These are phyloP conservation scores for Cinclus cinclus DNA, from an alignment of 2,113 vertebrate species.

Conservation along the genomic window DNA sequence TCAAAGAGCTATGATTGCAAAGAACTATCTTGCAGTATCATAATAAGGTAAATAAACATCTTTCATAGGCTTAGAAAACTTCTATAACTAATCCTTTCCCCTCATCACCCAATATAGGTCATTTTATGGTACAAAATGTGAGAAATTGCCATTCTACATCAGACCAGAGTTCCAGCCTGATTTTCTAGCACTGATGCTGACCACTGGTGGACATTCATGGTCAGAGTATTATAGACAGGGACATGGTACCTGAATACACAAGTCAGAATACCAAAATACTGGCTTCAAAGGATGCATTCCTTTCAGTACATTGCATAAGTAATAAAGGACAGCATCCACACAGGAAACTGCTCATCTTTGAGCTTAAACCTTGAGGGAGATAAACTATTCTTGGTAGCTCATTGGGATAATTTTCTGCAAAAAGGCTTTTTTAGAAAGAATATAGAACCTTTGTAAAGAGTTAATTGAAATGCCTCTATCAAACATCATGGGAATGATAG, in stretches of 20 bases:
- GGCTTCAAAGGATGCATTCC: neutral
- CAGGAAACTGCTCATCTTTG: neutral
- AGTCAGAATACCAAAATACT: neutral
- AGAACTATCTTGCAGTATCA: neutral
- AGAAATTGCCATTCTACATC: neutral
- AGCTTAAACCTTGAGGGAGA: neutral
- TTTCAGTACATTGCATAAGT: neutral
- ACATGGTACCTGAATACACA: neutral
- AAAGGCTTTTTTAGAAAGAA: neutral
- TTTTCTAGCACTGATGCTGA: neutral
- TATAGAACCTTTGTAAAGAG: neutral
- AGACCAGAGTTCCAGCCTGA: neutral
- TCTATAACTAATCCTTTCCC: neutral
- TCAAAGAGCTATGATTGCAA: neutral
- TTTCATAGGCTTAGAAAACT: neutral
- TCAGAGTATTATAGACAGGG: neutral
- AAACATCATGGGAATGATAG: neutral
- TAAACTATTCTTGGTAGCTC: neutral
- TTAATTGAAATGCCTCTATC: neutral
- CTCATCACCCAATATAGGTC: accelerated
- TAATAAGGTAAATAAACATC: neutral
- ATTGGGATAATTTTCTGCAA: neutral
- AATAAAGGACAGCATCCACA: neutral
- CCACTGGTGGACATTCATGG: neutral
- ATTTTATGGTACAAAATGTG: neutral